These are phyloP conservation scores for Amazona ochrocephala DNA, from an alignment of 2,797 vertebrate genomes.

Conservation along the genomic window DNA sequence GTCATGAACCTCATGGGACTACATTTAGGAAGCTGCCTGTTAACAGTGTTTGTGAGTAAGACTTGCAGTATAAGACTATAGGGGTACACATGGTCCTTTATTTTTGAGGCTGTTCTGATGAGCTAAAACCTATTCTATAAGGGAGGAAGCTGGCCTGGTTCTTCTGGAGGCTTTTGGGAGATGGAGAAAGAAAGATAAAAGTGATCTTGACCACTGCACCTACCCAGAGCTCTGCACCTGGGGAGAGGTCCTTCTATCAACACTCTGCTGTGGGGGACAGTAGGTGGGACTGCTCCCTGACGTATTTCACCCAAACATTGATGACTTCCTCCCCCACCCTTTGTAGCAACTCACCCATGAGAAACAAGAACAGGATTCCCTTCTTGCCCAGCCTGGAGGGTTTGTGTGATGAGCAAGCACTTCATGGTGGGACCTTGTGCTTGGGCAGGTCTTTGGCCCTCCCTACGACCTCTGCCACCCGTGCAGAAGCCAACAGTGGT, in stretches of 20 bases:
- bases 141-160: not conserved
- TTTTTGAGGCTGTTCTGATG: not conserved
- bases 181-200: not conserved
- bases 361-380: not conserved
- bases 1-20: not conserved
- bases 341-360: too few species aligned
- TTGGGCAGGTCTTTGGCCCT: not conserved
- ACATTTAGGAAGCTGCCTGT: not conserved
- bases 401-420: not conserved
- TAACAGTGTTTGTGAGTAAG: not conserved
- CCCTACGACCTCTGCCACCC: not conserved
- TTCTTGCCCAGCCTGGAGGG: not conserved
- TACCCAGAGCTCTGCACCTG: not conserved
- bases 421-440: fast-evolving
- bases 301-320: fast-evolving
- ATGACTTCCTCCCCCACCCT: not conserved
- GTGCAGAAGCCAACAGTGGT: fast-evolving
- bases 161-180: not conserved
- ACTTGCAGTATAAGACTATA: not conserved
- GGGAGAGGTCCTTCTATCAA: not conserved
- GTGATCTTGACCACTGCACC: not conserved
- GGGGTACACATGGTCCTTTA: not conserved
- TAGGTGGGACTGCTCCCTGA: not conserved
- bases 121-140: not conserved
- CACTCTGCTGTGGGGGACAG: not conserved